These are phyloP conservation scores for Tetragonisca angustula DNA, from an alignment of 2,888 invertebrate genomes.

Conservation along the genomic window DNA sequence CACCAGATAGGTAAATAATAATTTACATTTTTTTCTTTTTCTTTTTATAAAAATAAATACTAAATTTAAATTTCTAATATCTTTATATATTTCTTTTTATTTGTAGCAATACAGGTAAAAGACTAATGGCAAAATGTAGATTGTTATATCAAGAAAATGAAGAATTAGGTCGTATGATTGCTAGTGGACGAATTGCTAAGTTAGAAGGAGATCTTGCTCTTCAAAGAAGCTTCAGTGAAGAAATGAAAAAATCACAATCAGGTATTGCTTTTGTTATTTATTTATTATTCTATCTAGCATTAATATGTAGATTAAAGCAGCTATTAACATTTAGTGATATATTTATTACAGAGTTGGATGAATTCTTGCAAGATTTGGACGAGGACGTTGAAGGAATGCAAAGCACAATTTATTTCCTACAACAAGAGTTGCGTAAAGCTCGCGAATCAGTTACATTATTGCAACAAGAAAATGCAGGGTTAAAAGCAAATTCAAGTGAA, in stretches of 20 bases:
- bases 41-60: slow-evolving; percentile 6
- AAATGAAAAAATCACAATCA: slow-evolving; percentile 98
- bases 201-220: slow-evolving; percentile 97
- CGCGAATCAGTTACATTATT: slow-evolving; percentile 88
- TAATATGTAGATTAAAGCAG: background rate
- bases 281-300: background rate
- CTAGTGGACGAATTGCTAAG: slow-evolving; percentile 97
- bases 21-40: background rate
- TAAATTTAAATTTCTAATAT: slow-evolving; percentile 4
- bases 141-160: slow-evolving; percentile 98
- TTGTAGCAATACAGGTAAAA: slow-evolving; percentile 95
- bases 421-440: slow-evolving; percentile 95
- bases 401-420: slow-evolving; percentile 96
- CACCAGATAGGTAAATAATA: slow-evolving; percentile 92
- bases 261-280: slow-evolving; percentile 85
- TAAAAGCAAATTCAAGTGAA: slow-evolving; percentile 73
- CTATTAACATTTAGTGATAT: background rate
- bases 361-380: slow-evolving; percentile 97
- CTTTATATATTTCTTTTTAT: slow-evolving; percentile 20
- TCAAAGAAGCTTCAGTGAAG: slow-evolving; percentile 97
- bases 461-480: slow-evolving; percentile 86
- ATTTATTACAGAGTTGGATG: slow-evolving; percentile 92
- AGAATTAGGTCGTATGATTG: slow-evolving; percentile 97
- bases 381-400: slow-evolving; percentile 99
- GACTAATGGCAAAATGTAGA: slow-evolving; percentile 98